Percentiles rank a stretch among this genome's conserved stretches.
Evolutionary conservation across 1,140 invertebrate species (phyloP).

Genomic region (Temnothorax longispinosus): DNA sequence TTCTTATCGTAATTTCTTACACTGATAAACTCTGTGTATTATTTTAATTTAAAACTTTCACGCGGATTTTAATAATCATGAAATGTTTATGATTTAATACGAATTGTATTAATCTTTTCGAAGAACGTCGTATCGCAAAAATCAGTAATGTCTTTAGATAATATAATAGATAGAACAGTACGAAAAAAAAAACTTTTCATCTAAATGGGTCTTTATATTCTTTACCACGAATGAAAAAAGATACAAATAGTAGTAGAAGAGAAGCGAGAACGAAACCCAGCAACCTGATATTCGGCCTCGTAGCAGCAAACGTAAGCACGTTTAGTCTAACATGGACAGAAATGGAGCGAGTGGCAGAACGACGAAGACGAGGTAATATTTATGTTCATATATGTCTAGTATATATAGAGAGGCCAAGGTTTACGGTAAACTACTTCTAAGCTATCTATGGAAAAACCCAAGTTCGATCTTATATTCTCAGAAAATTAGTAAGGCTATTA

Average conservation of each 20-base stretch:
- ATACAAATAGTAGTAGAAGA: conserved; percentile 14
- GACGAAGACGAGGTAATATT: conserved; percentile 11
- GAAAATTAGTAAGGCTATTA: neutral
- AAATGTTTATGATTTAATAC: neutral
- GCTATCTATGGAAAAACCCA: neutral
- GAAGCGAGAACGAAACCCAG: conserved; percentile 23
- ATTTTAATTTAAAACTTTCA: neutral
- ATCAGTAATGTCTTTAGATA: neutral
- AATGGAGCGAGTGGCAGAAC: neutral
- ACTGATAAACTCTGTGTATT: neutral
- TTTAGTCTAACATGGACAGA: conserved; percentile 34
- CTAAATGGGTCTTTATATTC: neutral
- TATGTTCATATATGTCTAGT: neutral
- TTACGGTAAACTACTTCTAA: neutral
- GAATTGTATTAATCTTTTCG: neutral
- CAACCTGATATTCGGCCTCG: conserved; percentile 45
- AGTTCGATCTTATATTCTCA: neutral
- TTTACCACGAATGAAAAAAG: neutral
- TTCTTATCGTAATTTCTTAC: neutral
- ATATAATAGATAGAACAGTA: neutral
- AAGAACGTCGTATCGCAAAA: neutral
- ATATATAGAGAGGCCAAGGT: neutral
- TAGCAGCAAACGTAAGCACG: conserved; percentile 12
- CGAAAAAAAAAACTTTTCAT: neutral
- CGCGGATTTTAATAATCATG: neutral